Base-by-base conservation (phyloP, 2,888 invertebrate genomes). In the Cheiracanthium punctorium region DNA sequence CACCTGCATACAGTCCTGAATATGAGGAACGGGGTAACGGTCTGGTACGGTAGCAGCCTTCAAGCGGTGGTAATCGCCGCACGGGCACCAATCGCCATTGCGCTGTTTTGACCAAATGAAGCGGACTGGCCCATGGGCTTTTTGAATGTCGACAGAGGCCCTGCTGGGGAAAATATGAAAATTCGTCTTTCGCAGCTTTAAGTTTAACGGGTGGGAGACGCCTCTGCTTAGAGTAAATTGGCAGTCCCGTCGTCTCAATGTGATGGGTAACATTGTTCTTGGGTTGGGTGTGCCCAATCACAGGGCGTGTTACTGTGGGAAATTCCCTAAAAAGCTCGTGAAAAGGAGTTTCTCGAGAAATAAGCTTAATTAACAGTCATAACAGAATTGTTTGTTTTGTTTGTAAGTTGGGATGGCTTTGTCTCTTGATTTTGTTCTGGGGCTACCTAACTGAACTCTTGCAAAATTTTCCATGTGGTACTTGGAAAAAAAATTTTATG, bases 41-140 rank as follows among this genome's bases (percentile, higher is more conserved):
- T 58, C 20, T 12, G 58, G 20, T 5, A 58, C 5, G 4, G 58
- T 24, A 2, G 24, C 24, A 24, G 58, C 58, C 2, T 84, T 70
- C 30, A 80, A n/a, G 33, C 87, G 0, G 2, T 37, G 24, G 43
- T 76, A 80, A 24, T 80, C 71, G 1, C 79, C 71, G n/a, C 71
- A 71, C 4, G 82, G 77, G 14, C 82, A 41, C 74, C 80, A 75
- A 17, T 69, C 72, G 10, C 74, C 74, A 1, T 58, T 52, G n/a
- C 37, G 37, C 24, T 88, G n/a, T 88, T 0, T 48, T 29, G 8
- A 88, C 88, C 33, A 85, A 33, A 20, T 86, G 74, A 7, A 76
- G 24, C 4, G 70, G 58, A 20, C 65, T 32, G 12, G 82, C 67
- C 32, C 43, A 81, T 10, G 7, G 12, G n/a, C 67, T 74, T 48